Conservation (phyloP, 2,797 vertebrate genomes). For the Coluber constrictor region DNA sequence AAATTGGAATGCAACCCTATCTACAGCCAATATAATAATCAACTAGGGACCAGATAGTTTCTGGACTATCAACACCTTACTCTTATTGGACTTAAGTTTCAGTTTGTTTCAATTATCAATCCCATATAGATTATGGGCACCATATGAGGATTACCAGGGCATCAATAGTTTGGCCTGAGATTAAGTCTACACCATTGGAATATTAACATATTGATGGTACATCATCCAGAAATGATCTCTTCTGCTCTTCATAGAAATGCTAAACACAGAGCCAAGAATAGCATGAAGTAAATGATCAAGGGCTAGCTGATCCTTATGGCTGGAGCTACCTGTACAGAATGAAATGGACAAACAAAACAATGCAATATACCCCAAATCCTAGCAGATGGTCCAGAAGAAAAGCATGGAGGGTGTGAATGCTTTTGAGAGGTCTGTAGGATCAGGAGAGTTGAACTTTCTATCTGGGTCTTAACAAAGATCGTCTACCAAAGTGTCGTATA, state of each 20-base stretch:
- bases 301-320: neutral
- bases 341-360: neutral
- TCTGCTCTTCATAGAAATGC: neutral
- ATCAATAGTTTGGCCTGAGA: neutral
- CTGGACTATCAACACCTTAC: neutral
- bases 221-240: neutral
- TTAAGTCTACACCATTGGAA: neutral
- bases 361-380: neutral
- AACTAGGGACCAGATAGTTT: neutral
- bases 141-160: neutral
- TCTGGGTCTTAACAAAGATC: neutral
- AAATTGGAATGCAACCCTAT: neutral
- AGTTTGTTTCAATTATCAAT: neutral
- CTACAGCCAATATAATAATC: neutral
- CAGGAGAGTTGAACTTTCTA: neutral
- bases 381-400: neutral
- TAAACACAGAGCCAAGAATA: neutral
- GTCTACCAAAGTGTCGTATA: neutral
- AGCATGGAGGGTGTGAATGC: neutral
- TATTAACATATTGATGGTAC: neutral
- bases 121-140: neutral
- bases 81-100: neutral
- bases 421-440: neutral
- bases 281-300: neutral
- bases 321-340: neutral